Conservation (phyloP, 1,140 invertebrate genomes). For the Listronotus bonariensis region DNA sequence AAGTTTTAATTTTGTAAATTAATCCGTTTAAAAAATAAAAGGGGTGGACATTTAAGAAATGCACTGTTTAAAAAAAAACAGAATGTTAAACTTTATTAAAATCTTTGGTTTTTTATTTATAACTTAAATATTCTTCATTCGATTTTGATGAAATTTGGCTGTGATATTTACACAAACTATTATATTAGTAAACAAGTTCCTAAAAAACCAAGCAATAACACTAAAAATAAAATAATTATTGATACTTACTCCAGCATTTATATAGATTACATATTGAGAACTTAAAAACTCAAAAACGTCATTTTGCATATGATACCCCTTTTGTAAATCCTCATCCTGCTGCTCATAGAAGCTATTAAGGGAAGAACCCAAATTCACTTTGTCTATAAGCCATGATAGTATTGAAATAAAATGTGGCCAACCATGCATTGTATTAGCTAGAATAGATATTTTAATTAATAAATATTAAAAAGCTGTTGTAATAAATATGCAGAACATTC, state of each 20-base stretch:
- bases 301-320: neutral
- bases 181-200: neutral
- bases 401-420: slow-evolving; percentile 10
- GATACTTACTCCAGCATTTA: neutral
- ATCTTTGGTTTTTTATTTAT: too few relatives aligned
- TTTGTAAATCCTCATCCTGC: neutral
- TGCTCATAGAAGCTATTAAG: neutral
- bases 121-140: too few relatives aligned
- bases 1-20: too few relatives aligned
- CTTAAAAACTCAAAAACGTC: neutral
- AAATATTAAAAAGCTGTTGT: too few relatives aligned
- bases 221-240: neutral
- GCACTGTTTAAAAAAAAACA: too few relatives aligned
- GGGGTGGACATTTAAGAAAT: too few relatives aligned
- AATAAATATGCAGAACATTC: too few relatives aligned
- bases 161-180: too few relatives aligned
- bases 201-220: neutral
- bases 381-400: slow-evolving; percentile 5
- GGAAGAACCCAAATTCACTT: neutral
- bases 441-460: neutral
- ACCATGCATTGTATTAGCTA: slow-evolving; percentile 13
- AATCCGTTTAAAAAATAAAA: too few relatives aligned
- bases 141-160: too few relatives aligned
- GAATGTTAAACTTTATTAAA: too few relatives aligned
- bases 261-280: neutral